A percentile compares a stretch with the other conserved stretches of the same genome.
phyloP scores from a whole-genome alignment of 1,140 invertebrate genomes.

The Cyrtorhinus lividipennis region DNA sequence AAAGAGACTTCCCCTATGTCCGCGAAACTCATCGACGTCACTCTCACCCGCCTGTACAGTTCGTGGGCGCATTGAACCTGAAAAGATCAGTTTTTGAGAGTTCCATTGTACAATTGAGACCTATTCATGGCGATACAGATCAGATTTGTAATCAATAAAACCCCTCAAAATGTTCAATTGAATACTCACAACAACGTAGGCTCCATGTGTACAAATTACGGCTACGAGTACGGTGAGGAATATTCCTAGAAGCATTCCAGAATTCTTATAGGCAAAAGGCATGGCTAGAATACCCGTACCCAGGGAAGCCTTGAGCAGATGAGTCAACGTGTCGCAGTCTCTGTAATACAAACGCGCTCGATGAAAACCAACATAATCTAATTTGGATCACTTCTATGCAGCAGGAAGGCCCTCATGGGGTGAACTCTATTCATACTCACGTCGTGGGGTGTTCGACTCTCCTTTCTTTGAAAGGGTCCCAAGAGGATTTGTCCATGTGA shows the following conservation, averaged over 20 bases:
- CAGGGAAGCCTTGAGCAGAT: slow-evolving; percentile 73
- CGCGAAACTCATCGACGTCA: slow-evolving; percentile 56
- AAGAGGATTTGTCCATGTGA: slow-evolving; percentile 37
- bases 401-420: too few relatives aligned
- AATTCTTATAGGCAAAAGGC: slow-evolving; percentile 66
- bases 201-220: slow-evolving; percentile 71
- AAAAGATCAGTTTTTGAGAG: slow-evolving; percentile 20
- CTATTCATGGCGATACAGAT: too few relatives aligned
- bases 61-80: slow-evolving; percentile 69
- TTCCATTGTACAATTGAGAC: too few relatives aligned
- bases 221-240: slow-evolving; percentile 64
- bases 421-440: too few relatives aligned
- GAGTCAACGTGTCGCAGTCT: slow-evolving; percentile 67
- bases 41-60: slow-evolving; percentile 51
- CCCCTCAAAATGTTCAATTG: too few relatives aligned
- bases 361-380: not conserved
- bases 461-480: slow-evolving; percentile 54
- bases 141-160: too few relatives aligned
- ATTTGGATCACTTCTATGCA: too few relatives aligned
- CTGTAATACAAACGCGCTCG: slow-evolving; percentile 31
- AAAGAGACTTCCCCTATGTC: slow-evolving; percentile 62
- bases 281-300: slow-evolving; percentile 86
- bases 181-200: slow-evolving; percentile 67
- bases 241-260: slow-evolving; percentile 61
- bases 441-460: slow-evolving; percentile 59